Evolutionary conservation across 2,113 vertebrate genomes (phyloP), one percentile per base, ranked within the genome.

Genomic region (Colius striatus): DNA sequence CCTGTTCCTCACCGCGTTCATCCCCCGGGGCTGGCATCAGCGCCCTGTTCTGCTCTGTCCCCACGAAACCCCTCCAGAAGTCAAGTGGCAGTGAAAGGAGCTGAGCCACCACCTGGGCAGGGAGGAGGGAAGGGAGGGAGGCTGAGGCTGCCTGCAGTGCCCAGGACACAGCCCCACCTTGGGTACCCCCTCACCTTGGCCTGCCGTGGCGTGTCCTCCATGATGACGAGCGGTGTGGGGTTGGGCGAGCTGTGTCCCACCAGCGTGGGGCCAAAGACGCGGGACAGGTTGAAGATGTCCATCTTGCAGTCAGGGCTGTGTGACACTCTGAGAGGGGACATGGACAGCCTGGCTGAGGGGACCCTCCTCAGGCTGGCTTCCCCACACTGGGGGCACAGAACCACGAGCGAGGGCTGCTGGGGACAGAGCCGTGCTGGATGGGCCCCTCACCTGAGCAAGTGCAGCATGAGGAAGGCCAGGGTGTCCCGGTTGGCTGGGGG

Each of bases 201-300:
- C 81, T 99, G 98, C 7, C 93, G 95, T 1, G 98, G 98, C 0
- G 98, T 98, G 95, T 99, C 98, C 82, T 97, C 98, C 98, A 99
- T 95, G 74, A 99, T 98, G 84, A 96, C 91, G 0, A 98, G 92
- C 0, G 98, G 98, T 2, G 98, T 97, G 4, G 99, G 99, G 25
- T 98, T 98, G 9, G 98, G 74, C 2, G 97, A 97, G 54, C 97
- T 76, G 7, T 99, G 98, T 53, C 98, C 98, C 16, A 99, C 98
- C 8, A 99, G 94, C 0, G 98, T 99, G 4, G 98, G 98, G 38
- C 99, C 99, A 76, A 99, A 99, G 34, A 99, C 98, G 1, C 98
- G 96, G 20, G 98, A 96, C 87, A 99, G 72, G 51, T 98, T 99
- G 41, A 97, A 93, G 80, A 94, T 81, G 13, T 99, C 98, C 99